These are phyloP conservation scores for Syngnathus rostellatus DNA, from an alignment of 2,797 vertebrate species.

Conservation along the genomic window DNA sequence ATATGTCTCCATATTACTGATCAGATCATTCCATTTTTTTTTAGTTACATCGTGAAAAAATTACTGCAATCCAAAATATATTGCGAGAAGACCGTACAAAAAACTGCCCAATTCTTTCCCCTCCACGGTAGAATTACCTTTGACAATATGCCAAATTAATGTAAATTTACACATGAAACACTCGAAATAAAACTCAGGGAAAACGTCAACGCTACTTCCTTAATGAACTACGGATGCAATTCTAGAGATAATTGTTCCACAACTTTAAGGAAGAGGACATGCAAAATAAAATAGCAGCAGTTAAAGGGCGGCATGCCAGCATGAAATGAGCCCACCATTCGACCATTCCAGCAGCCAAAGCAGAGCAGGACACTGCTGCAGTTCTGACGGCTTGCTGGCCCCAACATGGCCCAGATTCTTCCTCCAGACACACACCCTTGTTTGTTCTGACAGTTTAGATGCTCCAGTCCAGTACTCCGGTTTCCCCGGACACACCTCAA, in stretches of 20 bases:
- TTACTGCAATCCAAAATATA: background rate
- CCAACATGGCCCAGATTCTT: conserved; percentile 56
- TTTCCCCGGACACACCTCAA: conserved; percentile 51
- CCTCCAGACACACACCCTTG: conserved; percentile 23
- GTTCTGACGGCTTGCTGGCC: conserved; percentile 60
- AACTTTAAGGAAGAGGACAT: background rate
- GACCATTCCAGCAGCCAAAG: conserved; percentile 77
- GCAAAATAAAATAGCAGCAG: conserved; percentile 16
- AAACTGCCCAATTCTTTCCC: background rate
- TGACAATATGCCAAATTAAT: background rate
- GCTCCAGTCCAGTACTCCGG: conserved; percentile 43
- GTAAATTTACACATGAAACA: background rate
- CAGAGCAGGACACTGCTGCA: conserved; percentile 73
- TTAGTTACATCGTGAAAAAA: background rate
- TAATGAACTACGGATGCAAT: background rate
- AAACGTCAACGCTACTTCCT: background rate
- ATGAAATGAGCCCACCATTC: conserved; percentile 78
- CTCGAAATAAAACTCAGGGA: background rate
- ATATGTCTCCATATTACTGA: background rate
- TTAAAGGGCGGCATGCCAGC: conserved; percentile 53
- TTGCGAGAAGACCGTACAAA: background rate
- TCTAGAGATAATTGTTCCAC: background rate
- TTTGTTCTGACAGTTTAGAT: conserved; percentile 37
- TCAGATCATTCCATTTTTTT: background rate
- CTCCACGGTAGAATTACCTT: background rate